A percentile compares a stretch with the other conserved stretches of the same genome.
Evolutionary conservation across 2,113 vertebrate species (phyloP).

Genomic region (Recurvirostra avosetta): DNA sequence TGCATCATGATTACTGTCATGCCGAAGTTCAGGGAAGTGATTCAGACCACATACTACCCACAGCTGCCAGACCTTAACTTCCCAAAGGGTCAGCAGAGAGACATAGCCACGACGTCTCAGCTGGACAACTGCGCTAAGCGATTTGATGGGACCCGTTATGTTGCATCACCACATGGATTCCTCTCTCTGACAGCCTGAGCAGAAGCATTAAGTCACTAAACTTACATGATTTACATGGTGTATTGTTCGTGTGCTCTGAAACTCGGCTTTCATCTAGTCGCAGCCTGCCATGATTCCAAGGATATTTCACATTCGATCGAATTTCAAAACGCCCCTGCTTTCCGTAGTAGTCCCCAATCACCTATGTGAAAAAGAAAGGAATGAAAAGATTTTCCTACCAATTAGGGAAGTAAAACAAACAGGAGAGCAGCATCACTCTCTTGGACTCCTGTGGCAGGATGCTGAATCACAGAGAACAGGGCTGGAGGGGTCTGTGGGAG

Average conservation of each 20-base stretch:
- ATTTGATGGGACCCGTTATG: not conserved
- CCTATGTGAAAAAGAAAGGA: constrained; percentile 67
- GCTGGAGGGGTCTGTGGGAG: not conserved
- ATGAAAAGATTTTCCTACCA: not conserved
- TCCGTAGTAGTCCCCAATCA: constrained; percentile 91
- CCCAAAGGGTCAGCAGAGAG: not conserved
- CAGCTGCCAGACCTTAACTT: not conserved
- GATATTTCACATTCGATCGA: constrained; percentile 82
- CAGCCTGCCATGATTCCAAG: constrained; percentile 73
- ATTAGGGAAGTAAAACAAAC: not conserved
- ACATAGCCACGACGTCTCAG: not conserved
- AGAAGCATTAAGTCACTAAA: constrained; percentile 55
- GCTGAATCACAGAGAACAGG: not conserved
- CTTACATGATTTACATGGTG: constrained; percentile 91
- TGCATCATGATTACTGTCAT: not conserved
- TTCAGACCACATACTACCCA: not conserved
- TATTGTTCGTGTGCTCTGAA: constrained; percentile 68
- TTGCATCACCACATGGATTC: not conserved
- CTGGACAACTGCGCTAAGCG: not conserved
- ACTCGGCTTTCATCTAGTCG: constrained; percentile 68
- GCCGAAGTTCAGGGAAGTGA: not conserved
- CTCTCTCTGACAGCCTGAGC: not conserved
- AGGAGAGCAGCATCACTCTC: not conserved
- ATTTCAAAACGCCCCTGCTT: constrained; percentile 85
- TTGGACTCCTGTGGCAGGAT: not conserved